A percentile compares a stretch with the other conserved stretches of the same genome.
Evolutionary conservation across 2,797 vertebrate species (phyloP).

Genomic region (Arrhamphus sclerolepis): DNA sequence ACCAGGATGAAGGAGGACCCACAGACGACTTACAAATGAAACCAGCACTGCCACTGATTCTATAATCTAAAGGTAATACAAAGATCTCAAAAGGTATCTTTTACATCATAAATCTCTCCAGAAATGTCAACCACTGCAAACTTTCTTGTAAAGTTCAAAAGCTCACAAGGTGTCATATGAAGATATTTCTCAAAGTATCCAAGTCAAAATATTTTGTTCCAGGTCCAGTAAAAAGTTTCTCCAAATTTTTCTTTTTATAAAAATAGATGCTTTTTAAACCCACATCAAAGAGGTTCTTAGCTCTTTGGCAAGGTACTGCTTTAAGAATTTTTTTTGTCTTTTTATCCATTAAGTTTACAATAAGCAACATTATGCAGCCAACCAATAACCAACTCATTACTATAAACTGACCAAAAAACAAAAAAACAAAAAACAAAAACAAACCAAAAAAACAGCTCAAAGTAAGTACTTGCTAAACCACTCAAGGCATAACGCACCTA

Average conservation of each 20-base stretch:
- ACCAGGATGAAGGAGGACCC: conserved; percentile 85
- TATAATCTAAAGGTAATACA: conserved; percentile 88
- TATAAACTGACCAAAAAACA: conserved; percentile 80
- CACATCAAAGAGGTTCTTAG: conserved; percentile 99
- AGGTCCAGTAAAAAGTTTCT: conserved; percentile 99
- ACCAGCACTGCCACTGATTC: conserved; percentile 89
- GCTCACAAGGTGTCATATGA: conserved; percentile 99
- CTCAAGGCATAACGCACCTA: conserved; percentile 81
- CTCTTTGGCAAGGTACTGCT: conserved; percentile 99
- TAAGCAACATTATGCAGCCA: conserved; percentile 91
- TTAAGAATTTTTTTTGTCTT: conserved; percentile 94
- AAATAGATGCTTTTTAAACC: conserved; percentile 99
- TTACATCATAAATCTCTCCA: conserved; percentile 93
- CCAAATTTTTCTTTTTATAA: conserved; percentile 98
- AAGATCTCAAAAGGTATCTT: conserved; percentile 93
- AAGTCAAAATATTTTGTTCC: conserved; percentile 99
- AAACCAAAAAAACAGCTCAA: conserved; percentile 69
- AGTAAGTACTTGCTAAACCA: conserved; percentile 82
- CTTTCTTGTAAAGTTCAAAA: conserved; percentile 98
- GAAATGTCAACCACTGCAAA: conserved; percentile 90
- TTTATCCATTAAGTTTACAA: conserved; percentile 91
- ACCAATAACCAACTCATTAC: conserved; percentile 87
- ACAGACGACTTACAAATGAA: conserved; percentile 93
- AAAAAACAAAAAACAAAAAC: conserved; percentile 62
- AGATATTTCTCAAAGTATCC: conserved; percentile 99